Evolutionary conservation across 1,140 invertebrate genomes (phyloP), one percentile per base, ranked within the genome.

Genomic region (Dendroctonus ponderosae): DNA sequence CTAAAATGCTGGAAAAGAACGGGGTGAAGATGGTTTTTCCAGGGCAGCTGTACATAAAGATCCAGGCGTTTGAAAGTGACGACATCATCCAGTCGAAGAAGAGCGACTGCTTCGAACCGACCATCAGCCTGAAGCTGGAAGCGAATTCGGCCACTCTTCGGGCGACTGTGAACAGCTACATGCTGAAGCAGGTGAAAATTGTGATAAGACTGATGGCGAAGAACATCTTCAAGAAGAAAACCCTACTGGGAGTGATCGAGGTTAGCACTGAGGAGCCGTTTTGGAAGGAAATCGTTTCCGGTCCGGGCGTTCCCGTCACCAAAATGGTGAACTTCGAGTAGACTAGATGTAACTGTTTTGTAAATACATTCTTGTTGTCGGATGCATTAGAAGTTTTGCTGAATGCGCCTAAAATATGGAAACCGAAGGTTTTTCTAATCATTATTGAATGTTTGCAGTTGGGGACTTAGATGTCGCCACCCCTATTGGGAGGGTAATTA

Each of bases 41-140:
- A 85, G 83, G 82, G 11, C 85, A 86, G 44, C 80, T 90, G 68
- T 91, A 91, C 73, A 81, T 91, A 53, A 91, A 90, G 79, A 89
- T 89, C 57, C 86, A 87, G 0, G 85, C 89, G 52, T 84, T 87
- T 44, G 87, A 90, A 71, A 82, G 83, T 46, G 85, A 85, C 52
- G 85, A 86, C 68, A 82, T 88, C 2, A 85, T 89, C 49, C 85
- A 87, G 48, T 89, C 89, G 66, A 90, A 89, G 87, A 90, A 90
- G 74, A 90, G 88, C 62, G 85, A 88, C 62, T 81, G 84, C 50
- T 90, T 91, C 76, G 78, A 82, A 12, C 88, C 89, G 5, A 86
- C 87, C 4, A 85, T 90, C 6, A 80, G 82, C 11, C 77, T 82
- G 71, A 83, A 82, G 71, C 80, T 84, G 37, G 77, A 79, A 64